A percentile compares a stretch with the other conserved stretches of the same genome.
phyloP scores from a whole-genome alignment of 2,113 vertebrate genomes.

The Plectropomus leopardus region DNA sequence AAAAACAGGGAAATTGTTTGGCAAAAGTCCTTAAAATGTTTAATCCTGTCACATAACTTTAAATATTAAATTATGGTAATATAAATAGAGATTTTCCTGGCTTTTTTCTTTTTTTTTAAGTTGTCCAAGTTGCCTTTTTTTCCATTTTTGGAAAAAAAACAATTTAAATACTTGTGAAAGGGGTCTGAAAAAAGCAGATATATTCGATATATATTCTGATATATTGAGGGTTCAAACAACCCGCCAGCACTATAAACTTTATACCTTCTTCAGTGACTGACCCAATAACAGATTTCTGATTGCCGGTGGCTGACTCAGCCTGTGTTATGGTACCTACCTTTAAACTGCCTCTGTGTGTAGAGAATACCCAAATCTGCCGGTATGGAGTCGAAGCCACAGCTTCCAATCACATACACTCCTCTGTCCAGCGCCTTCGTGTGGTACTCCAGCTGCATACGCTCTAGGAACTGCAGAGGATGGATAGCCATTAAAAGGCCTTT shows the following conservation, averaged over 20 bases:
- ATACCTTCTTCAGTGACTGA: background rate
- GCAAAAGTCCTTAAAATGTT: no score
- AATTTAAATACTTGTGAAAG: no score
- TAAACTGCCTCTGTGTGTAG: conserved; percentile 89
- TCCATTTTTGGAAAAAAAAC: no score
- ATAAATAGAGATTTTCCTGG: no score
- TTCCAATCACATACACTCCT: conserved; percentile 91
- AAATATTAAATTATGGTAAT: no score
- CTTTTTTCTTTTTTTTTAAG: no score
- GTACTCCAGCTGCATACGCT: conserved; percentile 91
- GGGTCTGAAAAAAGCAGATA: no score
- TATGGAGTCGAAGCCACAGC: conserved; percentile 95
- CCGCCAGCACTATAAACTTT: background rate
- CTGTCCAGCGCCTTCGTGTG: conserved; percentile 88
- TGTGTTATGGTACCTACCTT: conserved; percentile 81
- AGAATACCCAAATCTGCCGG: conserved; percentile 92
- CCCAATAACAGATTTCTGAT: background rate
- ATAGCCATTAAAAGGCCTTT: background rate
- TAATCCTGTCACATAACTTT: no score
- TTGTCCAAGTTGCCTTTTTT: no score
- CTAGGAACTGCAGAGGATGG: conserved; percentile 86
- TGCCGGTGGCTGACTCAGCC: background rate
- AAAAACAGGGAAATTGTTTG: no score
- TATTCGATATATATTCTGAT: no score
- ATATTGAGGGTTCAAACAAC: background rate